Evolutionary conservation across 2,797 vertebrate species (phyloP).

Genomic region (Lerista edwardsae): DNA sequence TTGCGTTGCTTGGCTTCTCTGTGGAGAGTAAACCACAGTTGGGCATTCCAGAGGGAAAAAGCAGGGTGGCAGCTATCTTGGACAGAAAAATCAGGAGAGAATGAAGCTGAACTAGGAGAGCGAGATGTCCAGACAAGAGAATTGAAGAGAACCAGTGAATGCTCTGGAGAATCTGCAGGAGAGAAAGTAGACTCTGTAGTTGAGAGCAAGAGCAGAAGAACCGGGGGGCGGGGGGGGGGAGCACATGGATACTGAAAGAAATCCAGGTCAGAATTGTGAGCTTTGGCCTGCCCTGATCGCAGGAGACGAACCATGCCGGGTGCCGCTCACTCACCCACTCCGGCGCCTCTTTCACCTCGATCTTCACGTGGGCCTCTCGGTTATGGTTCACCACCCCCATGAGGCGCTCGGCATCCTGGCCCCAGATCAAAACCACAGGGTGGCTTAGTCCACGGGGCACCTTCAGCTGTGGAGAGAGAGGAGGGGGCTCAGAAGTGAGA

Average conservation of each 20-base stretch:
- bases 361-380: constrained; percentile 90
- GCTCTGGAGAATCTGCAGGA: neutral
- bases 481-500: constrained; percentile 19
- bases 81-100: neutral
- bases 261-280: neutral
- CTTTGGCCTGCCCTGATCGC: too few species aligned
- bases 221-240: neutral
- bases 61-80: neutral
- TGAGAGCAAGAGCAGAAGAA: neutral
- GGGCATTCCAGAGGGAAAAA: neutral
- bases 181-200: too few species aligned
- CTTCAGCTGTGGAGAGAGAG: constrained; percentile 80
- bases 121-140: neutral
- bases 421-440: constrained; percentile 92
- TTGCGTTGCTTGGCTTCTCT: neutral
- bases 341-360: constrained; percentile 86
- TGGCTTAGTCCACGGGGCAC: constrained; percentile 83
- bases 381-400: constrained; percentile 97
- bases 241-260: neutral
- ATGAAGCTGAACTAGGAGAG: neutral
- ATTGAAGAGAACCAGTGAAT: too few species aligned
- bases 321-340: constrained; percentile 83
- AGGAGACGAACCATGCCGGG: too few species aligned
- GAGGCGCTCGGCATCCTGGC: constrained; percentile 84
- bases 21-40: neutral